These are phyloP conservation scores for Chitala chitala DNA, from an alignment of 2,113 vertebrate species.

Conservation along the genomic window DNA sequence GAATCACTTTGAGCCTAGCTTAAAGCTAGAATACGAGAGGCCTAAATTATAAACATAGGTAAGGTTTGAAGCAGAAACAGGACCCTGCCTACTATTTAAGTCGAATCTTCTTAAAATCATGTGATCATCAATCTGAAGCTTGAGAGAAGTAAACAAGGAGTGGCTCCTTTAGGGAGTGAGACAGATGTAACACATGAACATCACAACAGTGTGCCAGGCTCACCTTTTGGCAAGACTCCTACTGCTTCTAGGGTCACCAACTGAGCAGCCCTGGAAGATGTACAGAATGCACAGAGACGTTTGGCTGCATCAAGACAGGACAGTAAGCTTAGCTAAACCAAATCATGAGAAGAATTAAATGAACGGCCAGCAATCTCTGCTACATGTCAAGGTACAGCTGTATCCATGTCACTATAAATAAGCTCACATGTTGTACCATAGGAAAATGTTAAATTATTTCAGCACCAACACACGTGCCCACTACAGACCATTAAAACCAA, in stretches of 20 bases:
- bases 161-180: neutral
- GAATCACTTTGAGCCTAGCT: neutral
- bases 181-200: neutral
- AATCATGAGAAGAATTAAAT: neutral
- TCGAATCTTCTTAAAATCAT: too few relatives aligned
- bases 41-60: too few relatives aligned
- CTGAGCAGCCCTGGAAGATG: neutral
- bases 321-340: neutral
- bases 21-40: too few relatives aligned
- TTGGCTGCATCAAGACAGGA: neutral
- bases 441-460: neutral
- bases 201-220: neutral
- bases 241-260: neutral
- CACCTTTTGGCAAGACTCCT: neutral
- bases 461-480: neutral
- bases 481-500: neutral
- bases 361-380: neutral
- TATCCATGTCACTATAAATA: neutral
- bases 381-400: neutral
- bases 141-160: neutral
- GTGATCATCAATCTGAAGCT: slow-evolving; percentile 10
- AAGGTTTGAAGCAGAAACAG: neutral
- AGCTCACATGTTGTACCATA: neutral
- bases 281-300: neutral
- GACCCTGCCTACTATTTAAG: slow-evolving; percentile 39